Base-by-base conservation (phyloP, 2,113 vertebrate genomes). In the Gracilinanus agilis region DNA sequence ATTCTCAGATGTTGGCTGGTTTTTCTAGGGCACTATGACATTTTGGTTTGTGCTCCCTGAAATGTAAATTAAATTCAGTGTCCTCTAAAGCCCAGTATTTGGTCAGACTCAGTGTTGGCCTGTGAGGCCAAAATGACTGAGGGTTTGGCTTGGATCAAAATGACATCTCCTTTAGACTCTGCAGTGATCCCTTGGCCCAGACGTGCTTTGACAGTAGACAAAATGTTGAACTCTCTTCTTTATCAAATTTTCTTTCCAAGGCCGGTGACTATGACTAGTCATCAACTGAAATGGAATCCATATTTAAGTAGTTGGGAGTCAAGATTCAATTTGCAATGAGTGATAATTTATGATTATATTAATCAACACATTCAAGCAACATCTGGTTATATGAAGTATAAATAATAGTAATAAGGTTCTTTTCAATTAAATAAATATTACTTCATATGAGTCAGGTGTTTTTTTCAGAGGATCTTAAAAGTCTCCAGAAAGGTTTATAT, bases 321-420 rank as follows among this genome's bases (percentile, higher is more conserved):
- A 88, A 13, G 49, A 29, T 55, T 94, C 91, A 91, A 44, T 56
- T 25, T 58, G 53, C 40, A 97, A 90, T 44, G 54, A 90, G 53
- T 56, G 12, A 10, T 21, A 94, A 94, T 93, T 94, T 56, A 11
- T 40, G 34, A 91, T 40, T 40, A 91, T 25, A 1, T 90, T 55
- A 94, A 88, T 53, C 96, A 75, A 75, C 19, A 5, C 4, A 75
- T 75, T n/a, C 61, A 75, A 75, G 34, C 13, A 97, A 91, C 61
- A 91, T 53, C 27, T 67, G 19, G 25, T 88, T 96, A 83, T 44
- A 13, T 92, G 93, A 92, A 29, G 94, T 92, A 55, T 4, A 54
- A 92, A 93, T 90, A 75, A 89, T 94, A 58, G 94, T 96, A 94
- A 90, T 53, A 29, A 91, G 92, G 53, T 96, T 92, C 23, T 53